Evolutionary conservation across 2,113 vertebrate species (phyloP).

Genomic region (Blennius ocellaris): DNA sequence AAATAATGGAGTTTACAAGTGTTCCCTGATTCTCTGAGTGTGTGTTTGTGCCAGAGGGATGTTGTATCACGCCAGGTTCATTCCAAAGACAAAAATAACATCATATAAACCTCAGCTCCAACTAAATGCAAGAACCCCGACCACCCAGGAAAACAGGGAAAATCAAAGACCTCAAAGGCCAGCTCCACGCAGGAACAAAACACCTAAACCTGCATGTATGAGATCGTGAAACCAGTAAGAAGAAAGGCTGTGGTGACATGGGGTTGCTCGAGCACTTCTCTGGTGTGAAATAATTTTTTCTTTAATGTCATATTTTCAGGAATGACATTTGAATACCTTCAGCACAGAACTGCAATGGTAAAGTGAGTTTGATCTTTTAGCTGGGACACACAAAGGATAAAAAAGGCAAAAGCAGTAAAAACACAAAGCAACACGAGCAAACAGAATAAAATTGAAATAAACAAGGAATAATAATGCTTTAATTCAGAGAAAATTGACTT

Average conservation of each 20-base stretch:
- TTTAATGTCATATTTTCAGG: constrained; percentile 36
- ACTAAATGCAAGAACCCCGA: constrained; percentile 48
- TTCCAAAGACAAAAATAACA: constrained; percentile 66
- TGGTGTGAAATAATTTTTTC: constrained; percentile 20
- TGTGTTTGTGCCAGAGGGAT: constrained; percentile 37
- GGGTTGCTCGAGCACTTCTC: constrained; percentile 4
- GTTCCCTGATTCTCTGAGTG: background rate
- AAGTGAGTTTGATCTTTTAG: background rate
- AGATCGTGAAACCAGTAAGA: constrained; percentile 15
- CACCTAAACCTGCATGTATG: constrained; percentile 38
- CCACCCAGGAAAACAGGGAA: constrained; percentile 42
- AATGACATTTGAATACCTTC: constrained; percentile 7
- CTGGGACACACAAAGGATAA: background rate
- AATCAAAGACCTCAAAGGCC: constrained; percentile 49
- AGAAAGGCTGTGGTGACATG: constrained; percentile 15
- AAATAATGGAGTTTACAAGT: constrained; percentile 33
- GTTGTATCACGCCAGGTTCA: constrained; percentile 54
- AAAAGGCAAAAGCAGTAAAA: background rate
- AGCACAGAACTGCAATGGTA: background rate
- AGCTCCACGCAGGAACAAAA: constrained; percentile 46
- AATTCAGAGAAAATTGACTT: background rate
- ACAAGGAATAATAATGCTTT: background rate
- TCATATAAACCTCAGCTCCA: constrained; percentile 46
- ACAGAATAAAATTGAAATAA: background rate
- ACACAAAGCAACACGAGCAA: background rate